Evolutionary conservation across 2,888 invertebrate species (phyloP).

Genomic region (Pristionchus exspectatus): DNA sequence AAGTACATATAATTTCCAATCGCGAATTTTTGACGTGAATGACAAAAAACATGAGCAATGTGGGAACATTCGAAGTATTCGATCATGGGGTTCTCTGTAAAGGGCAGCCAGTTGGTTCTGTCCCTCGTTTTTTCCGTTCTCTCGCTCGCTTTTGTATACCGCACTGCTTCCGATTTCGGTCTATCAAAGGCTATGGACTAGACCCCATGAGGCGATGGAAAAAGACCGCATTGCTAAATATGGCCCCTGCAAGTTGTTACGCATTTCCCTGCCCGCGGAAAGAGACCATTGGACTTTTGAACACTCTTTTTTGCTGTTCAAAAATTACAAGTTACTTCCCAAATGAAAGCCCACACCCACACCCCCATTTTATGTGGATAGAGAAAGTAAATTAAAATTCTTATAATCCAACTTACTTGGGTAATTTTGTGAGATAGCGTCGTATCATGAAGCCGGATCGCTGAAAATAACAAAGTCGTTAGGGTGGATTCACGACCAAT

Average conservation of each 20-base stretch:
- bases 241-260: constrained; percentile 1
- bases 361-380: background rate
- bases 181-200: constrained; percentile 31
- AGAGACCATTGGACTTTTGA: background rate
- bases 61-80: background rate
- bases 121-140: background rate
- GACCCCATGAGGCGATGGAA: constrained; percentile 15
- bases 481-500: constrained; percentile 7
- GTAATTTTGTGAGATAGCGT: constrained; percentile 14
- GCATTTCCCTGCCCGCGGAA: background rate
- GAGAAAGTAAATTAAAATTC: background rate
- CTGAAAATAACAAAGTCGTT: constrained; percentile 41
- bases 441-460: constrained; percentile 25
- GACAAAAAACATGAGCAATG: background rate
- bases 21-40: background rate
- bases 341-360: background rate
- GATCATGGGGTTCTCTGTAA: background rate
- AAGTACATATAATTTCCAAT: too few relatives aligned
- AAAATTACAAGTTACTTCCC: too few relatives aligned
- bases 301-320: background rate
- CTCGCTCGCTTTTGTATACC: background rate
- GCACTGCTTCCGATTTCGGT: background rate
- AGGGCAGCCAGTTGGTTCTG: background rate
- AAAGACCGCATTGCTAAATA: background rate
- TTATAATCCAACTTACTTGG: background rate